Evolutionary conservation across 2,888 invertebrate genomes (phyloP).

Genomic region (Xestia c-nigrum): DNA sequence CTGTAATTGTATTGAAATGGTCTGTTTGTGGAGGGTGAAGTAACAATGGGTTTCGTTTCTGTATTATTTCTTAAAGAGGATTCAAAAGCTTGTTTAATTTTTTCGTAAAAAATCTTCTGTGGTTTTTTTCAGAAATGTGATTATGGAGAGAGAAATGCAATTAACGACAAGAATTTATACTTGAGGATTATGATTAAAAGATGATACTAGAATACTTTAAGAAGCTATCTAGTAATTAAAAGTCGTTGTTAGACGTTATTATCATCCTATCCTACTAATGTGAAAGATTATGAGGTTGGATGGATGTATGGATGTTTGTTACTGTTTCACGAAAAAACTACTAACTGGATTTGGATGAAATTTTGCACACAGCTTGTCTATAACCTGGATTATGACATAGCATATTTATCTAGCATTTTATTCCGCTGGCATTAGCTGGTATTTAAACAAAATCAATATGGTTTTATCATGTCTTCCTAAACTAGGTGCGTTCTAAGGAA

Average conservation of each 20-base stretch:
- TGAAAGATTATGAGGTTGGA: no score
- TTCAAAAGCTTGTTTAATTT: conserved; percentile 7
- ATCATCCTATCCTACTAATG: background rate
- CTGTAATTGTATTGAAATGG: conserved; percentile 49
- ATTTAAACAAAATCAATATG: background rate
- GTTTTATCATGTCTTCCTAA: background rate
- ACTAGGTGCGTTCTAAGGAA: no score
- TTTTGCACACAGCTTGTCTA: no score
- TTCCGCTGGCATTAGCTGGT: no score
- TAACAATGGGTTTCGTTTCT: conserved; percentile 39
- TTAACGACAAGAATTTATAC: background rate
- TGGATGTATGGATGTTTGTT: no score
- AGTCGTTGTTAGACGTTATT: background rate
- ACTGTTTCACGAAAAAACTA: no score
- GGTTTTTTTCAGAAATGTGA: background rate
- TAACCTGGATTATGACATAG: no score
- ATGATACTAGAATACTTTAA: background rate
- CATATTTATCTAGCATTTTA: no score
- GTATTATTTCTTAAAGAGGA: conserved; percentile 17
- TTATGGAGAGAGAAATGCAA: background rate
- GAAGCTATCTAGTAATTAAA: background rate
- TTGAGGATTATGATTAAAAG: background rate
- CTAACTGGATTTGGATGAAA: no score
- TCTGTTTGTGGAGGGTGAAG: conserved; percentile 38
- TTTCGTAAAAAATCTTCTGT: conserved; percentile 1